A percentile compares a stretch with the other conserved stretches of the same genome.
Evolutionary conservation across 1,140 invertebrate species (phyloP).

Genomic region (Battus philenor): DNA sequence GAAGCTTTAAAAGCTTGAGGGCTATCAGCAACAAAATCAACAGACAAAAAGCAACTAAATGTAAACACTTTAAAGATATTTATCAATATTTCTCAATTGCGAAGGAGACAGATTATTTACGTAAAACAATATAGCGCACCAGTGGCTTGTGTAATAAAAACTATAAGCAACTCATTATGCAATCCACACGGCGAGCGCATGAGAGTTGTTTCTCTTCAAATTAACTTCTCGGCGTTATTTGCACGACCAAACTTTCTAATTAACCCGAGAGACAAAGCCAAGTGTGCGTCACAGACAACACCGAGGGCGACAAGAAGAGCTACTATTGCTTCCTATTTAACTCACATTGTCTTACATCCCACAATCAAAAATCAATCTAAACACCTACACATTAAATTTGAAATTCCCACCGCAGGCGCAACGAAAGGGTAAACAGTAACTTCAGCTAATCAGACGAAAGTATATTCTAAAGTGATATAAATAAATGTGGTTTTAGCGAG

Average conservation of each 20-base stretch:
- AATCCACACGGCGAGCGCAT: too few relatives aligned
- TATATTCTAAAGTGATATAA: slow-evolving; percentile 19
- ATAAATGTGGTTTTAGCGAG: slow-evolving; percentile 19
- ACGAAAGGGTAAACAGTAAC: slow-evolving; percentile 5
- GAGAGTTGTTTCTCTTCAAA: slow-evolving; percentile 29
- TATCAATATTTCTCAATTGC: too few relatives aligned
- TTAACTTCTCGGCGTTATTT: slow-evolving; percentile 31
- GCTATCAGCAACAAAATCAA: too few relatives aligned
- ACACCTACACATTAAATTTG: background rate
- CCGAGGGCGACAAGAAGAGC: slow-evolving; percentile 52
- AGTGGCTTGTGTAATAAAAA: too few relatives aligned
- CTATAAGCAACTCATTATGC: too few relatives aligned
- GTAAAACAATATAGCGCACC: too few relatives aligned
- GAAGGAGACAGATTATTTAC: too few relatives aligned
- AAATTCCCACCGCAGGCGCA: background rate
- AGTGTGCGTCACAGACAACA: slow-evolving; percentile 46
- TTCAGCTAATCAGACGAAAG: slow-evolving; percentile 12
- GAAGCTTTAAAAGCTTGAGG: too few relatives aligned
- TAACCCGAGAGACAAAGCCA: slow-evolving; percentile 49
- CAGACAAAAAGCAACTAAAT: too few relatives aligned
- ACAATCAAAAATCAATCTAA: slow-evolving; percentile 20
- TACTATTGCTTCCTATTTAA: slow-evolving; percentile 47
- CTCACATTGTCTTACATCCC: slow-evolving; percentile 22
- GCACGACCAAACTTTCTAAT: slow-evolving; percentile 58
- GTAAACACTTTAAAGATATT: too few relatives aligned